Evolutionary conservation across 1,140 invertebrate genomes (phyloP).

Genomic region (Drosophila athabasca): DNA sequence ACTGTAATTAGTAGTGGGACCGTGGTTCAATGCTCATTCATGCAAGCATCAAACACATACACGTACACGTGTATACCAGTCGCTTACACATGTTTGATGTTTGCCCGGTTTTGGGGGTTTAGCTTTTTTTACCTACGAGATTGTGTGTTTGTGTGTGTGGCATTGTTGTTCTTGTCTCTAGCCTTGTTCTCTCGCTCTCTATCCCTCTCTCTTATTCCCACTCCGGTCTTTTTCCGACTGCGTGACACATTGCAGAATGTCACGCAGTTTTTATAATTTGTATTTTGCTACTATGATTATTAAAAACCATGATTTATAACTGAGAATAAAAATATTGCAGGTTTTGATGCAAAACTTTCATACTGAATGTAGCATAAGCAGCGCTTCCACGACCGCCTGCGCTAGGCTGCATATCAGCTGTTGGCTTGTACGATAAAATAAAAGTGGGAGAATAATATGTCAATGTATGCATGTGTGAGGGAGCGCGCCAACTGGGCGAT

Average conservation of each 20-base stretch:
- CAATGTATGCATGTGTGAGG: conserved; percentile 32
- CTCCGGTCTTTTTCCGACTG: conserved; percentile 26
- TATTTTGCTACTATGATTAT: too few relatives aligned
- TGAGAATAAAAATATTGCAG: too few relatives aligned
- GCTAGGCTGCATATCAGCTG: conserved; percentile 60
- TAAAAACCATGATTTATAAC: too few relatives aligned
- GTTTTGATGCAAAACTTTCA: conserved; percentile 17
- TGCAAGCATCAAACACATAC: conserved; percentile 51
- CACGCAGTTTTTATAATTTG: conserved; percentile 47
- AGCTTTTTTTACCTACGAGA: conserved; percentile 42
- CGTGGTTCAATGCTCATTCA: too few relatives aligned
- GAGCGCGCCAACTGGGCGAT: conserved; percentile 70
- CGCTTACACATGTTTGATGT: conserved; percentile 68
- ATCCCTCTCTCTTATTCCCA: conserved; percentile 20
- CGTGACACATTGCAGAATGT: conserved; percentile 64
- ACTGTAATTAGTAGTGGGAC: too few relatives aligned
- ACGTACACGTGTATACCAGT: conserved; percentile 31
- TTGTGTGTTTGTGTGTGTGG: conserved; percentile 28
- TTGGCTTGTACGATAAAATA: conserved; percentile 38
- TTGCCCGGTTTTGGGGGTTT: conserved; percentile 65
- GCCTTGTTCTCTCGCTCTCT: conserved; percentile 25
- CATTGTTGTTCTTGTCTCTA: conserved; percentile 33
- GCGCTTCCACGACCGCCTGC: conserved; percentile 5
- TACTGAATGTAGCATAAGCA: conserved; percentile 2
- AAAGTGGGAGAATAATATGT: conserved; percentile 39